These are phyloP conservation scores for Chalcosyrphus nemorum DNA, from an alignment of 2,888 invertebrate genomes.

Conservation along the genomic window DNA sequence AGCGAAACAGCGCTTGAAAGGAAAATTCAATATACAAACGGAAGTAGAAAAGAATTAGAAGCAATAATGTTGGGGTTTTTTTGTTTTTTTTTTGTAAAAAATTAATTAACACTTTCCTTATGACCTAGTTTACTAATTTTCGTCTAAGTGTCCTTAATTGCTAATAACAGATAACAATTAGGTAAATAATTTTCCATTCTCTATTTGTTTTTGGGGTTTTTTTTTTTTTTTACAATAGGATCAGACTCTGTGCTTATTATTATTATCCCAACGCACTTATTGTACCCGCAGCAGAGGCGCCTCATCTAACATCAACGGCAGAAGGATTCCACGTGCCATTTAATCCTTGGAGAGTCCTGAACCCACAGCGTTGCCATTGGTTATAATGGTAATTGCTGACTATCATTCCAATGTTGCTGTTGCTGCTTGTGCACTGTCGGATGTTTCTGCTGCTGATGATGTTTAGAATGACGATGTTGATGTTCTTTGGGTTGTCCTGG, in stretches of 20 bases:
- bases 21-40: slow-evolving; percentile 32
- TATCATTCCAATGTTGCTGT: slow-evolving; percentile 42
- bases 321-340: slow-evolving; percentile 6
- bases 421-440: slow-evolving; percentile 43
- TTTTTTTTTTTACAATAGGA: slow-evolving; percentile 77
- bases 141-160: slow-evolving; percentile 40
- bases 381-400: slow-evolving; percentile 46
- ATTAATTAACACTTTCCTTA: slow-evolving; percentile 46
- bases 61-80: too few relatives aligned
- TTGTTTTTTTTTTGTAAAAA: slow-evolving; percentile 39
- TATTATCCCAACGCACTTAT: slow-evolving; percentile 50
- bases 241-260: slow-evolving; percentile 75
- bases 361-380: slow-evolving; percentile 32
- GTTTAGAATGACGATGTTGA: slow-evolving; percentile 42
- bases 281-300: background rate
- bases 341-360: slow-evolving; percentile 27
- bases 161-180: slow-evolving; percentile 64
- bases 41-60: slow-evolving; percentile 2
- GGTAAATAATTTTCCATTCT: slow-evolving; percentile 5
- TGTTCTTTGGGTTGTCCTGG: slow-evolving; percentile 57
- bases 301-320: slow-evolving; percentile 60
- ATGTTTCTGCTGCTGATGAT: slow-evolving; percentile 55
- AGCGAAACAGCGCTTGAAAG: slow-evolving; percentile 45
- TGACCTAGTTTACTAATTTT: slow-evolving; percentile 21
- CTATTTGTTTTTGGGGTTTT: slow-evolving; percentile 5